Evolutionary conservation across 2,888 invertebrate genomes (phyloP), one percentile per base, ranked within the genome.

Genomic region (Leucophora obtusa): DNA sequence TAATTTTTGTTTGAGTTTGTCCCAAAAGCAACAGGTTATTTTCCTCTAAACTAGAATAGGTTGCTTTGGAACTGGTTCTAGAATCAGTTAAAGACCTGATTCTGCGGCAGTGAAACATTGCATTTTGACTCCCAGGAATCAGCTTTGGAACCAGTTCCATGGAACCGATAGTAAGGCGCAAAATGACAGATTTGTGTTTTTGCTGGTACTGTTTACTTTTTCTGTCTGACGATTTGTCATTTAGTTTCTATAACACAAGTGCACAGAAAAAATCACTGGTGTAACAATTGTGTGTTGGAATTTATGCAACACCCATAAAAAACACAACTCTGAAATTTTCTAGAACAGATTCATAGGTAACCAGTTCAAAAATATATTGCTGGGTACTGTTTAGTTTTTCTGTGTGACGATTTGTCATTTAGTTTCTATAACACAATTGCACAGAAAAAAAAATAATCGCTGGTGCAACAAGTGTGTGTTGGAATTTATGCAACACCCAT

Each of bases 211-310:
- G 14, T 14, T 54, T 14, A 24, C 7, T 21, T 38, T 56, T 10
- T 9, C 21, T 56, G 38, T 43, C 54, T 43, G 54, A 15, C 53
- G 33, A 35, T 71, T 59, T 72, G 50, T 65, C 56, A n/a, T 47
- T 47, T 47, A n/a, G 5, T n/a, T 47, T 24, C 21, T 56, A 28
- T 6, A 28, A 28, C 28, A n/a, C 56, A 56, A 11, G 24, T 6
- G 28, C 33, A 56, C 62, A 62, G 0, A 11, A 17, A 0, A 18
- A 47, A 43, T 62, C 50, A 15, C 28, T 15, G 9, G 38, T 60
- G 65, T 74, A 79, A 79, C 79, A 79, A 79, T 74, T 79, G 76
- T 76, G 70, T 35, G 38, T 72, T 47, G 33, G 50, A 79, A 79
- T 74, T 79, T 59, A 66, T 74, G 60, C 73, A 65, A 60, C 50